A percentile compares a stretch with the other conserved stretches of the same genome.
These are phyloP conservation scores for Centruroides vittatus DNA, from an alignment of 1,140 invertebrate genomes.

Conservation along the genomic window DNA sequence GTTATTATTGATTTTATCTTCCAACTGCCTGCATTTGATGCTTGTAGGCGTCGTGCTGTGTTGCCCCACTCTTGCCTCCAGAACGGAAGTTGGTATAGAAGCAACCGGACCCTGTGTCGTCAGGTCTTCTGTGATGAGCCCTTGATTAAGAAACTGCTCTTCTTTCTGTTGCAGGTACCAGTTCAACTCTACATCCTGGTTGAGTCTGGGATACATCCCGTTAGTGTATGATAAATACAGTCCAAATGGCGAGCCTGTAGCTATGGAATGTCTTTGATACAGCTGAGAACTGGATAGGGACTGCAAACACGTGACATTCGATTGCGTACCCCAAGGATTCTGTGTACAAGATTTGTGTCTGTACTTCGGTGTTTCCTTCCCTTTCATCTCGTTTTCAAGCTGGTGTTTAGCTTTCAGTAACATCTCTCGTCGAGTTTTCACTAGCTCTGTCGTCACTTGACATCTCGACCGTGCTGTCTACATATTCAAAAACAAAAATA, in stretches of 20 bases:
- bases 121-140: neutral
- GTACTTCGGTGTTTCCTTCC: neutral
- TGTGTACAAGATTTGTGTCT: slow-evolving; percentile 6
- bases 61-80: neutral
- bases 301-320: neutral
- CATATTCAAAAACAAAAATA: too few relatives aligned
- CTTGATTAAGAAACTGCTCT: neutral
- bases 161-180: neutral
- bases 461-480: slow-evolving; percentile 38
- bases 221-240: slow-evolving; percentile 10
- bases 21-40: neutral
- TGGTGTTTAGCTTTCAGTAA: slow-evolving; percentile 29
- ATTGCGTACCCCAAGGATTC: slow-evolving; percentile 1
- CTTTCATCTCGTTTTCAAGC: slow-evolving; percentile 17
- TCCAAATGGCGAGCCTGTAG: slow-evolving; percentile 2
- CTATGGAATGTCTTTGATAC: neutral
- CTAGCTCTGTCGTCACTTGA: slow-evolving; percentile 37
- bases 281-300: neutral
- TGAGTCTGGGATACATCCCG: slow-evolving; percentile 6
- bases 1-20: too few relatives aligned
- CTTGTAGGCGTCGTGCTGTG: neutral
- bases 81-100: neutral
- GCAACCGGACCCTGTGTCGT: neutral
- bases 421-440: slow-evolving; percentile 30
- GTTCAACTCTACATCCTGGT: neutral